phyloP scores from a whole-genome alignment of 2,888 invertebrate species.

The Ariolimax columbianus region DNA sequence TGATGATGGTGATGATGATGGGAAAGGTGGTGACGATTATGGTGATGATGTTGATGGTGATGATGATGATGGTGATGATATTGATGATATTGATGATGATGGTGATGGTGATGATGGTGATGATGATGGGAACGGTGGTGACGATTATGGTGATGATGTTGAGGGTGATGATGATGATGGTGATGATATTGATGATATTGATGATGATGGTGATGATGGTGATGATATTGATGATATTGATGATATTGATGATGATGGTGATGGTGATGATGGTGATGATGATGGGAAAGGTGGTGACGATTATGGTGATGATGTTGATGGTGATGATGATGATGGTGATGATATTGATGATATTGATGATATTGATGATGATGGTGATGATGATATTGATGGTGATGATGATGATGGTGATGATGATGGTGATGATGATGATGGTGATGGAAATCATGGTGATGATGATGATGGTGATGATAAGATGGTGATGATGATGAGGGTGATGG shows the following conservation, averaged over 20 bases:
- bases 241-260: not conserved
- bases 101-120: not conserved
- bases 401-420: too few species aligned
- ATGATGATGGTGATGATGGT: not conserved
- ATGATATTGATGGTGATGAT: too few species aligned
- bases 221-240: slow-evolving; percentile 18
- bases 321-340: too few species aligned
- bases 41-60: too few species aligned
- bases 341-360: too few species aligned
- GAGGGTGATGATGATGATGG: slow-evolving; percentile 19
- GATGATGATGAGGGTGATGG: slow-evolving; percentile 1
- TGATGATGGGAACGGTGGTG: not conserved
- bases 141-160: not conserved
- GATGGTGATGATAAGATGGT: not conserved
- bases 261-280: slow-evolving; percentile 1
- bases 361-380: too few species aligned
- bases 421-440: too few species aligned
- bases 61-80: too few species aligned
- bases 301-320: too few species aligned
- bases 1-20: too few species aligned
- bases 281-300: not conserved
- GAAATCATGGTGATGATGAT: not conserved
- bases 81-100: too few species aligned
- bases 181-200: not conserved
- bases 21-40: too few species aligned